These are phyloP conservation scores for Drosophila gaucha DNA, from an alignment of 2,888 invertebrate species.

Conservation along the genomic window DNA sequence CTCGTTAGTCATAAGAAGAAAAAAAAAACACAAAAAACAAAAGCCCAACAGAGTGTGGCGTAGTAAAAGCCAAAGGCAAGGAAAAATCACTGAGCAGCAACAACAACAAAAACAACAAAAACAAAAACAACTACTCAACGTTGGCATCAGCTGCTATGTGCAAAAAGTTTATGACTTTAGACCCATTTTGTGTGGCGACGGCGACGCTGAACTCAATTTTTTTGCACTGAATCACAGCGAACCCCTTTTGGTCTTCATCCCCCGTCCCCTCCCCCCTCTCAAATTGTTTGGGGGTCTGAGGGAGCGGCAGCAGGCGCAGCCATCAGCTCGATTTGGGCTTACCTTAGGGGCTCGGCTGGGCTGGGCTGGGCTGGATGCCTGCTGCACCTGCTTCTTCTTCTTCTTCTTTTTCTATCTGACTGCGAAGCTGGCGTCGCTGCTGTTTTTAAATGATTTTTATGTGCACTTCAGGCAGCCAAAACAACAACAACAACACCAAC, in stretches of 20 bases:
- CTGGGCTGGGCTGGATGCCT: too few species aligned
- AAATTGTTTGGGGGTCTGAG: background rate
- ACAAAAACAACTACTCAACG: slow-evolving; percentile 43
- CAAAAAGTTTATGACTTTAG: slow-evolving; percentile 80
- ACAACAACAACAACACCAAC: slow-evolving; percentile 17
- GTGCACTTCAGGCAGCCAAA: slow-evolving; percentile 65
- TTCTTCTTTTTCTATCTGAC: slow-evolving; percentile 27
- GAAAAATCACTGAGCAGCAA: slow-evolving; percentile 73
- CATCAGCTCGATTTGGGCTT: slow-evolving; percentile 39
- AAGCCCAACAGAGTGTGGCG: slow-evolving; percentile 67
- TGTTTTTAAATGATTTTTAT: slow-evolving; percentile 79
- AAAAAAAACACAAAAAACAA: slow-evolving; percentile 66
- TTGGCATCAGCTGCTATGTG: slow-evolving; percentile 76
- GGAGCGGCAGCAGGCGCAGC: slow-evolving; percentile 7
- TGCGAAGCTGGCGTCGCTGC: slow-evolving; percentile 47
- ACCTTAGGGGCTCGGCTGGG: slow-evolving; percentile 52
- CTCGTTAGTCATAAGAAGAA: slow-evolving; percentile 67
- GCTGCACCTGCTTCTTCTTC: slow-evolving; percentile 4
- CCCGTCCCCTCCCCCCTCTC: background rate
- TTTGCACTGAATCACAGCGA: slow-evolving; percentile 61
- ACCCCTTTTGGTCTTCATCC: background rate
- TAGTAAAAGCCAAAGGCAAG: slow-evolving; percentile 78
- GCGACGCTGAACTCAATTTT: slow-evolving; percentile 70
- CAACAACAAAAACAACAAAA: slow-evolving; percentile 42
- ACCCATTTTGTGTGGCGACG: slow-evolving; percentile 73